Conservation (phyloP, 1,140 invertebrate genomes). For the Drosophila prosaltans region DNA sequence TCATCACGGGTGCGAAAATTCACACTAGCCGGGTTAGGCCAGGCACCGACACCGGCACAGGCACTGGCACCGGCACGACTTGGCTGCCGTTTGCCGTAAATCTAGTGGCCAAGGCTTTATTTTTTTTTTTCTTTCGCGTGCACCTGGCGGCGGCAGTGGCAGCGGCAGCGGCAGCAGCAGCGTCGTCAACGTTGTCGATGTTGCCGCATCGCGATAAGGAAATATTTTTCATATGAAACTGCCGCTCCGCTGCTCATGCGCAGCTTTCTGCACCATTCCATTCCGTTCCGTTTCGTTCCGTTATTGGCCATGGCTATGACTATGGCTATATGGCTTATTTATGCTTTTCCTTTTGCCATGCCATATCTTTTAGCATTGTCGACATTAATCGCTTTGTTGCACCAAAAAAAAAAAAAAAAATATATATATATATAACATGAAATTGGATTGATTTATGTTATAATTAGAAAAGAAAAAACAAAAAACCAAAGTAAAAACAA, state of each 20-base stretch:
- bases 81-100: constrained; percentile 78
- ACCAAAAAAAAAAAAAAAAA: constrained; percentile 64
- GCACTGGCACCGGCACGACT: constrained; percentile 69
- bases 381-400: constrained; percentile 75
- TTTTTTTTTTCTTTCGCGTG: constrained; percentile 34
- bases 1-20: constrained; percentile 83
- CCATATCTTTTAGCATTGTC: constrained; percentile 75
- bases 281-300: constrained; percentile 52
- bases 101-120: constrained; percentile 65
- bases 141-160: constrained; percentile 46
- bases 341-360: constrained; percentile 78
- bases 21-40: constrained; percentile 57
- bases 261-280: not conserved
- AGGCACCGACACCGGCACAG: constrained; percentile 6
- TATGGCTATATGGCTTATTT: constrained; percentile 69
- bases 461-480: constrained; percentile 61
- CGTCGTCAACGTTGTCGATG: constrained; percentile 34
- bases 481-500: not conserved
- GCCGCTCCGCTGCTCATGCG: constrained; percentile 36
- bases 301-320: constrained; percentile 65
- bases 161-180: not conserved
- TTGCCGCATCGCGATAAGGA: constrained; percentile 74
- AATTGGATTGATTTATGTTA: constrained; percentile 80
- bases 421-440: constrained; percentile 56
- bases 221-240: constrained; percentile 73